Conservation (phyloP, 2,113 vertebrate genomes). For the Morone chrysops region DNA sequence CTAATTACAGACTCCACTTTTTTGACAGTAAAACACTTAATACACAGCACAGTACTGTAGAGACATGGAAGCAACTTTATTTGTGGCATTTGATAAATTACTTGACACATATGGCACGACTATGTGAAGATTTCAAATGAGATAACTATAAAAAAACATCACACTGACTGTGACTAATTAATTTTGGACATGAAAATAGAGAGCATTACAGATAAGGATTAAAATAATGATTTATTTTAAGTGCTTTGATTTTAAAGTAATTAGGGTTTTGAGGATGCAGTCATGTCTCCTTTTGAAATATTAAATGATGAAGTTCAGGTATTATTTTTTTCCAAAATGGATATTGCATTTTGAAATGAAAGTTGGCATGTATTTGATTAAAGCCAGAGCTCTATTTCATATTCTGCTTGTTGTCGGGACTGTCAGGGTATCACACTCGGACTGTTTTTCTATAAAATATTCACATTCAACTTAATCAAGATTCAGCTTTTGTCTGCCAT, state of each 20-base stretch:
- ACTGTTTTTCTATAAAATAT: conserved; percentile 25
- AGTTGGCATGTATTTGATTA: conserved; percentile 55
- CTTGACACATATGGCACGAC: neutral
- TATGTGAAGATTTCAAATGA: conserved; percentile 19
- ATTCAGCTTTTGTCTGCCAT: conserved; percentile 50
- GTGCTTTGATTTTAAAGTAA: neutral
- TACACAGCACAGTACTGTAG: neutral
- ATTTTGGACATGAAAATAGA: neutral
- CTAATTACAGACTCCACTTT: neutral
- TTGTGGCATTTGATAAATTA: conserved; percentile 26
- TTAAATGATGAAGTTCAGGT: conserved; percentile 22
- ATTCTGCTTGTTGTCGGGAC: conserved; percentile 54
- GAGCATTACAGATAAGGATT: neutral
- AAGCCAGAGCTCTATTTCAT: conserved; percentile 43
- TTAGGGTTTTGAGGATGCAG: neutral
- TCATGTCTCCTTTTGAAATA: conserved; percentile 9
- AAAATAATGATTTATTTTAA: neutral
- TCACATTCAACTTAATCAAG: conserved; percentile 47
- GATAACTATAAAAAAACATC: neutral
- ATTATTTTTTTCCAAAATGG: neutral
- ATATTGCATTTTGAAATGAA: conserved; percentile 48
- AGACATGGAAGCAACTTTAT: neutral
- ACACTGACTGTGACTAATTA: neutral
- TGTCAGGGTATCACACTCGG: conserved; percentile 35
- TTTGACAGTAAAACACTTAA: neutral